Conservation (phyloP, 2,888 invertebrate genomes). For the Meliscaeva auricollis region DNA sequence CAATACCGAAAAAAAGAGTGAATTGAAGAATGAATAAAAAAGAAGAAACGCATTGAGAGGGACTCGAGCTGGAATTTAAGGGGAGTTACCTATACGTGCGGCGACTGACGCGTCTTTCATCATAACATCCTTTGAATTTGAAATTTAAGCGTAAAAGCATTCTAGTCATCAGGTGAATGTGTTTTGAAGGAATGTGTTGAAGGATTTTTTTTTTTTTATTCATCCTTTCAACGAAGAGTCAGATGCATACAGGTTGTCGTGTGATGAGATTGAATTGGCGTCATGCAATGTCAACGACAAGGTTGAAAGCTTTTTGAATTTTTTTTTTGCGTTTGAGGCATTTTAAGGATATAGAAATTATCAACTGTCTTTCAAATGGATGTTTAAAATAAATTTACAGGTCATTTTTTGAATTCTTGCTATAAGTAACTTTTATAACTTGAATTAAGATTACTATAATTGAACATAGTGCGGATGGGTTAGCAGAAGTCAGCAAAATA, state of each 20-base stretch:
- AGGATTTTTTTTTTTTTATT: slow-evolving; percentile 5
- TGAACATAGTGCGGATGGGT: no score
- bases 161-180: slow-evolving; percentile 34
- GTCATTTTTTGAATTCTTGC: no score
- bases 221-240: not conserved
- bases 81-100: slow-evolving; percentile 29
- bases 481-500: no score
- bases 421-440: no score
- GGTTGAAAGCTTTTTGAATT: not conserved
- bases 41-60: slow-evolving; percentile 36
- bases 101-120: slow-evolving; percentile 22
- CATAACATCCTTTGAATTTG: slow-evolving; percentile 50
- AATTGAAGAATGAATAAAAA: not conserved
- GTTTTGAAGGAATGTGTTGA: slow-evolving; percentile 17
- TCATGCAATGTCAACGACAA: not conserved
- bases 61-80: slow-evolving; percentile 31
- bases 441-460: no score
- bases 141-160: slow-evolving; percentile 61
- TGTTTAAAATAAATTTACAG: no score
- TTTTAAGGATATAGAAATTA: not conserved
- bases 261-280: slow-evolving; percentile 5
- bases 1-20: slow-evolving; percentile 7
- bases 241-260: slow-evolving; percentile 27
- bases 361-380: no score
- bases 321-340: not conserved